Evolutionary conservation across 2,113 vertebrate genomes (phyloP).

Genomic region (Coptodon bakossiorum): DNA sequence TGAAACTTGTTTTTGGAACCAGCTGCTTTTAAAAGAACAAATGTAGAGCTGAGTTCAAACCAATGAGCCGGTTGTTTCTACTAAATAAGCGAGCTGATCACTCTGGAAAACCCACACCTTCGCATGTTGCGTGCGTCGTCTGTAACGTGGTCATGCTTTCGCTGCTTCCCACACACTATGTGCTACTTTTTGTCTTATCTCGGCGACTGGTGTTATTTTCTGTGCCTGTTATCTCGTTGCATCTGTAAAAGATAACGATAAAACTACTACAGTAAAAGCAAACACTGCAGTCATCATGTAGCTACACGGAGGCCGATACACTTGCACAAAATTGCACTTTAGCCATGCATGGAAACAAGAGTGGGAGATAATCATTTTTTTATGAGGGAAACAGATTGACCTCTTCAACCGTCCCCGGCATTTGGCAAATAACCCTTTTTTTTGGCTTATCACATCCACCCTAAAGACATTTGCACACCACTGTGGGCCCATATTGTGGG

Average conservation of each 20-base stretch:
- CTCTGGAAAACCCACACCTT: neutral
- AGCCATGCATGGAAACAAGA: neutral
- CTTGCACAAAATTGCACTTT: neutral
- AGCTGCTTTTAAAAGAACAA: neutral
- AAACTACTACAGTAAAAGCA: neutral
- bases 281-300: neutral
- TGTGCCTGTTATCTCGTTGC: neutral
- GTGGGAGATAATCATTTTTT: neutral
- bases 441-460: conserved; percentile 16
- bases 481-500: neutral
- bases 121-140: neutral
- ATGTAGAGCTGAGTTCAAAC: neutral
- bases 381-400: conserved; percentile 18
- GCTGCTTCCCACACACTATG: neutral
- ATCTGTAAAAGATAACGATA: neutral
- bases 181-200: neutral
- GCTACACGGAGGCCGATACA: neutral
- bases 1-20: conserved; percentile 1
- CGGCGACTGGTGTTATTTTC: neutral
- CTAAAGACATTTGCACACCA: conserved; percentile 12
- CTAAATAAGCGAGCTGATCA: neutral
- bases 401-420: neutral
- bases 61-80: neutral
- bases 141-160: neutral
- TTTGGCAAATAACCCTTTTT: conserved; percentile 38